Evolutionary conservation across 2,113 vertebrate species (phyloP).

Genomic region (Lethenteron camtschaticum): DNA sequence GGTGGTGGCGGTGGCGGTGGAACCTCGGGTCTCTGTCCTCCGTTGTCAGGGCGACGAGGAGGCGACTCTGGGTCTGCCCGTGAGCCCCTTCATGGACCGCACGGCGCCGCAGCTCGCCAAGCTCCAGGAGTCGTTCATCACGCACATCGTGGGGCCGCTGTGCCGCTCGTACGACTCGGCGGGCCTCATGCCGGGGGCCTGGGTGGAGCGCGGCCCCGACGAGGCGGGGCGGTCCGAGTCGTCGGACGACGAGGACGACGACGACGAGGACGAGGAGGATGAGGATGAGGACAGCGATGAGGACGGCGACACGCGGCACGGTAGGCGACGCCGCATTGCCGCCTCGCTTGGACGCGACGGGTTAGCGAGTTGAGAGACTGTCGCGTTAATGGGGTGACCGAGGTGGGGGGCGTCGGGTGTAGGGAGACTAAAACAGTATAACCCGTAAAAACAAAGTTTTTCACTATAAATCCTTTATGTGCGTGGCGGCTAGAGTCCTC

Average conservation of each 20-base stretch:
- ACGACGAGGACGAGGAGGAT: constrained; percentile 31
- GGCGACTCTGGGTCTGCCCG: constrained; percentile 62
- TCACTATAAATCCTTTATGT: too few relatives aligned
- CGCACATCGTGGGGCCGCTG: constrained; percentile 85
- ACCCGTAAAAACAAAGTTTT: too few relatives aligned
- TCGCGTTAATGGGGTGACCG: too few relatives aligned
- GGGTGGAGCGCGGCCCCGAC: constrained; percentile 28
- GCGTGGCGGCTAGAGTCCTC: too few relatives aligned
- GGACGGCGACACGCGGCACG: constrained; percentile 23
- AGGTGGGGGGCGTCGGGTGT: too few relatives aligned
- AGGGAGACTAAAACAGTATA: too few relatives aligned
- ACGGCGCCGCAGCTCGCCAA: constrained; percentile 78
- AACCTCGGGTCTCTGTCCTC: background rate
- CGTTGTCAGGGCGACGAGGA: constrained; percentile 64
- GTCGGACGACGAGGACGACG: constrained; percentile 26
- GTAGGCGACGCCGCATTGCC: constrained; percentile 27
- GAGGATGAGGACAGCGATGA: constrained; percentile 25
- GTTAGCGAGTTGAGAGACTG: too few relatives aligned
- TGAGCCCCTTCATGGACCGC: constrained; percentile 95
- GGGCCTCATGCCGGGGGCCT: constrained; percentile 61
- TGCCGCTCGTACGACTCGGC: constrained; percentile 83
- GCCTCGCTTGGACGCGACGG: too few relatives aligned
- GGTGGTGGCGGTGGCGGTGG: too few relatives aligned
- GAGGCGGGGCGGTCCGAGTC: too few relatives aligned
- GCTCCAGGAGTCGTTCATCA: constrained; percentile 94